Conservation (phyloP, 2,888 invertebrate species). For the Lapara coniferarum region DNA sequence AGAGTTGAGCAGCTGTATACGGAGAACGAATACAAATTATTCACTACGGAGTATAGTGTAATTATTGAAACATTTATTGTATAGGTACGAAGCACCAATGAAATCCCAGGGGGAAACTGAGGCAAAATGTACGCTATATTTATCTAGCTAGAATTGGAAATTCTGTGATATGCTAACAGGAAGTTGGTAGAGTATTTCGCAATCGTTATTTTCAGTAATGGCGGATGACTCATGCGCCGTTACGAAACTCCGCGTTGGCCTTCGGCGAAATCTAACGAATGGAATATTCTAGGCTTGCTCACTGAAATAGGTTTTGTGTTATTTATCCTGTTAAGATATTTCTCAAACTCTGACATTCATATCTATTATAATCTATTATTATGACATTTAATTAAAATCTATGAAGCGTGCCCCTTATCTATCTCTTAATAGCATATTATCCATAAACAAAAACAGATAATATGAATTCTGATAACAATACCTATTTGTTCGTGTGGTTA, state of each 20-base stretch:
- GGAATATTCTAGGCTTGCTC: constrained; percentile 2
- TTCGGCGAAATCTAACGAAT: constrained; percentile 25
- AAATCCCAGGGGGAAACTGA: not conserved
- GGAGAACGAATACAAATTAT: too few species aligned
- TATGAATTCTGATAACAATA: too few species aligned
- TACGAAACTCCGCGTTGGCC: constrained; percentile 13
- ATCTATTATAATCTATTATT: too few species aligned
- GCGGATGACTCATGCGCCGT: constrained; percentile 21
- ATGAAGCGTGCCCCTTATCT: too few species aligned
- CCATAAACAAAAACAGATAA: too few species aligned
- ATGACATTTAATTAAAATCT: too few species aligned
- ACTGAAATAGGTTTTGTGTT: not conserved
- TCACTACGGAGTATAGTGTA: too few species aligned
- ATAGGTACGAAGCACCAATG: too few species aligned
- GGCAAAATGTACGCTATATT: not conserved
- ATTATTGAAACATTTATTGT: too few species aligned
- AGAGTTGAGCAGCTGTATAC: too few species aligned
- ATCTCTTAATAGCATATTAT: too few species aligned
- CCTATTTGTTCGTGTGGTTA: too few species aligned
- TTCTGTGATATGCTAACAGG: not conserved
- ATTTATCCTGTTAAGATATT: not conserved
- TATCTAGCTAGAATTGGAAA: not conserved
- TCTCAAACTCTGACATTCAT: not conserved
- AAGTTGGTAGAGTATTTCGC: constrained; percentile 3
- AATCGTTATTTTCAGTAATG: constrained; percentile 24